A percentile compares a stretch with the other conserved stretches of the same genome.
phyloP scores from a whole-genome alignment of 2,888 invertebrate genomes.

The Dicyrtoma fusca region DNA sequence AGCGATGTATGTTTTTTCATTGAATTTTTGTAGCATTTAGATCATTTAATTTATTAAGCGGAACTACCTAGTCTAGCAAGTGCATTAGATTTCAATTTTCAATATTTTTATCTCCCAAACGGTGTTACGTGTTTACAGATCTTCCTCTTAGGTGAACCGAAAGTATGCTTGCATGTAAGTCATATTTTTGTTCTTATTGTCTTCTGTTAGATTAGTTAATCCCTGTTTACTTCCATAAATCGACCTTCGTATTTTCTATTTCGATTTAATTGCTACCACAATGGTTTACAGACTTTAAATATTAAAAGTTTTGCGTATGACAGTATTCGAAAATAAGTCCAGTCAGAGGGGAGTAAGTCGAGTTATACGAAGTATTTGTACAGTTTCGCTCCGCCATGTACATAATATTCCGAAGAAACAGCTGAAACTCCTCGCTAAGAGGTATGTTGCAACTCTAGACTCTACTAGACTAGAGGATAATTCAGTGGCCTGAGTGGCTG shows the following conservation, averaged over 20 bases:
- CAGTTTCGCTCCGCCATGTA: no score
- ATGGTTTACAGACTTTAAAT: neutral
- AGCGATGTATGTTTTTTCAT: no score
- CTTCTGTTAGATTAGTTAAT: neutral
- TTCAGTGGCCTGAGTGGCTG: no score
- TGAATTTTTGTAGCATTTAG: no score
- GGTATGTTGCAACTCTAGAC: no score
- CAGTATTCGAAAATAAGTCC: neutral
- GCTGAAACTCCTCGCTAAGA: no score
- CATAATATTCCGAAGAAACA: no score
- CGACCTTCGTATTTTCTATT: no score
- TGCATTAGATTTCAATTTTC: conserved; percentile 8
- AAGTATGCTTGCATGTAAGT: neutral
- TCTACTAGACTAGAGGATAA: no score
- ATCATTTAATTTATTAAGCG: neutral
- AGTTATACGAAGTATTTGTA: neutral
- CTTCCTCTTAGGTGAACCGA: no score
- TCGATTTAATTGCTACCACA: no score
- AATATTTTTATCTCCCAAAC: neutral
- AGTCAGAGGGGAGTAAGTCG: neutral
- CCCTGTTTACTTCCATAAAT: neutral
- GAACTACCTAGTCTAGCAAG: conserved; percentile 14
- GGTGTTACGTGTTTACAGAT: no score
- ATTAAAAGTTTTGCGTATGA: neutral
- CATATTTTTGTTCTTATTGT: neutral